Evolutionary conservation across 2,113 vertebrate species (phyloP).

Genomic region (Recurvirostra avosetta): DNA sequence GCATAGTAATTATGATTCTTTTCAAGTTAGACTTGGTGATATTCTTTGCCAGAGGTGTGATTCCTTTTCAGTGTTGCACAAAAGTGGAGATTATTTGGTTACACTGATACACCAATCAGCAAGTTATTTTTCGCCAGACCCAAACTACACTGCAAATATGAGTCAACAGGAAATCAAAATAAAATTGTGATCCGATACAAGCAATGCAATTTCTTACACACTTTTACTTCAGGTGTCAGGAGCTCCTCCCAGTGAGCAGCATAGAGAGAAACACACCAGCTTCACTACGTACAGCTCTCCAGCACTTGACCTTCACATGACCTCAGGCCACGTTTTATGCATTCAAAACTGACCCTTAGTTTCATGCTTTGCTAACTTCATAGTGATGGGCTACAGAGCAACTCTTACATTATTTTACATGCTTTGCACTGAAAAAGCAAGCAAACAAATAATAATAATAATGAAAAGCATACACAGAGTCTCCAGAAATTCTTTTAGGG

Average conservation of each 20-base stretch:
- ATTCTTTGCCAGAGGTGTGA: neutral
- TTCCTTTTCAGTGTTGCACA: neutral
- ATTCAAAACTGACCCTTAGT: neutral
- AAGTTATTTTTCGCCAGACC: neutral
- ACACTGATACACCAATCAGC: neutral
- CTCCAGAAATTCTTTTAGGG: neutral
- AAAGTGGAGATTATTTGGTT: neutral
- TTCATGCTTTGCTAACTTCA: neutral
- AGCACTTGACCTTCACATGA: neutral
- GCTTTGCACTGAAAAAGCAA: neutral
- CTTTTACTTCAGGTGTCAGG: neutral
- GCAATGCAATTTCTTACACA: neutral
- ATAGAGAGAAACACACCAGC: neutral
- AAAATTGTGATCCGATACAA: neutral
- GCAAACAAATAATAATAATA: neutral
- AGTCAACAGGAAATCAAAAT: neutral
- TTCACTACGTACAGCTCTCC: neutral
- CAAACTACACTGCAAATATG: neutral
- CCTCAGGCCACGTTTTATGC: neutral
- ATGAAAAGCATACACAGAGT: neutral
- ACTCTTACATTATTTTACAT: neutral
- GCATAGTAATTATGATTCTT: neutral
- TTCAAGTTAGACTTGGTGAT: neutral
- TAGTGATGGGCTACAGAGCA: neutral
- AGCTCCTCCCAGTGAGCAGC: neutral